These are phyloP conservation scores for Vanessa tameamea DNA, from an alignment of 1,140 invertebrate genomes.

Conservation along the genomic window DNA sequence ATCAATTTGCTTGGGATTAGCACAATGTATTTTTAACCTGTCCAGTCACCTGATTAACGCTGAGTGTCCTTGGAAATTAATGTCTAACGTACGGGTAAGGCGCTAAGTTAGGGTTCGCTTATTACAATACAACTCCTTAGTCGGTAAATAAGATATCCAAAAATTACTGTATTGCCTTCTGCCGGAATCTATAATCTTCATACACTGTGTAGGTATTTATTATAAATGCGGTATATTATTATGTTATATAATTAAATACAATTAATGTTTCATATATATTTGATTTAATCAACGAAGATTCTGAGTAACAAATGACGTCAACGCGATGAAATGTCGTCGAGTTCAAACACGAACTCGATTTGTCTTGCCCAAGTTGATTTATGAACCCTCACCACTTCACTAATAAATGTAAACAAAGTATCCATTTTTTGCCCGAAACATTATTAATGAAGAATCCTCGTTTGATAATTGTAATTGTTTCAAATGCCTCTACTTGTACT, in stretches of 20 bases:
- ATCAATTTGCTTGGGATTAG: too few relatives aligned
- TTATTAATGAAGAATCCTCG: slow-evolving; percentile 66
- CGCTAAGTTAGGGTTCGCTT: too few relatives aligned
- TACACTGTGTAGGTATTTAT: too few relatives aligned
- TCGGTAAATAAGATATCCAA: too few relatives aligned
- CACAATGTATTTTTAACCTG: too few relatives aligned
- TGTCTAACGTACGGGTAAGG: too few relatives aligned
- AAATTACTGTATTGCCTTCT: too few relatives aligned
- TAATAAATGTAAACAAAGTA: slow-evolving; percentile 79
- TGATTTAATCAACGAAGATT: slow-evolving; percentile 39
- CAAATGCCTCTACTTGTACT: slow-evolving; percentile 53
- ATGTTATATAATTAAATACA: not conserved
- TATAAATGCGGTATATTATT: not conserved
- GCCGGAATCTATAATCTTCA: too few relatives aligned
- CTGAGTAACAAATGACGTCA: slow-evolving; percentile 47
- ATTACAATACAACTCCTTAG: too few relatives aligned
- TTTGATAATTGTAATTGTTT: slow-evolving; percentile 73
- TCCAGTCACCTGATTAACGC: too few relatives aligned
- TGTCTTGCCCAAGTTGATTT: slow-evolving; percentile 67
- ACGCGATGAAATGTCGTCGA: slow-evolving; percentile 53
- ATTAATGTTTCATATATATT: not conserved
- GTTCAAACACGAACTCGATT: slow-evolving; percentile 56
- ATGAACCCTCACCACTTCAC: slow-evolving; percentile 66
- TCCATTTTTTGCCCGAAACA: slow-evolving; percentile 63
- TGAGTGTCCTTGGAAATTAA: too few relatives aligned